Evolutionary conservation across 1,140 invertebrate genomes (phyloP).

Genomic region (Gonioctena quinquepunctata): DNA sequence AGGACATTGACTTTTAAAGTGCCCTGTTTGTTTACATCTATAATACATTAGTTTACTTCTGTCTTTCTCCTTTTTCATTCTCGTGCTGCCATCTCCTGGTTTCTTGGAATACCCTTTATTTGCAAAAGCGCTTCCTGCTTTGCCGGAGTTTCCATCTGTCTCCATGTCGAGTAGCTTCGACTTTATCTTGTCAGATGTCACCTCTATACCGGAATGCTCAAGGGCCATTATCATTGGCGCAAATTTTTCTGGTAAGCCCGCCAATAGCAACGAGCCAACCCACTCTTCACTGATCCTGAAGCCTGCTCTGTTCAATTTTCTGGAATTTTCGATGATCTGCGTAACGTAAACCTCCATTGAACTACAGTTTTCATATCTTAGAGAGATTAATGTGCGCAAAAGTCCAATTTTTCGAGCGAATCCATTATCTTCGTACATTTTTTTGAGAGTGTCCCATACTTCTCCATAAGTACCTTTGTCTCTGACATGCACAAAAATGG

Average conservation of each 20-base stretch:
- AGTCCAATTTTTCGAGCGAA: slow-evolving; percentile 21
- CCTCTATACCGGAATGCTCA: too few relatives aligned
- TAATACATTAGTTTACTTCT: slow-evolving; percentile 16
- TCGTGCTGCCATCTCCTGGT: slow-evolving; percentile 3
- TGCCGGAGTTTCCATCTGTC: neutral
- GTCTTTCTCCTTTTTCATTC: neutral
- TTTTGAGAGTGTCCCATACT: slow-evolving; percentile 26
- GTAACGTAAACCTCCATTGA: too few relatives aligned
- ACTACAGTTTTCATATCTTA: too few relatives aligned
- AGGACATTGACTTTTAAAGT: slow-evolving; percentile 14
- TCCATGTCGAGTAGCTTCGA: neutral
- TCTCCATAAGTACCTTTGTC: slow-evolving; percentile 9
- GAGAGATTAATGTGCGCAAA: too few relatives aligned
- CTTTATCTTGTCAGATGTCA: too few relatives aligned
- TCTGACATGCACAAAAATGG: slow-evolving; percentile 28
- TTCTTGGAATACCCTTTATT: neutral
- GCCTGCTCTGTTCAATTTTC: too few relatives aligned
- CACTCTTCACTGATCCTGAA: slow-evolving; percentile 30
- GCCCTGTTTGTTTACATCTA: slow-evolving; percentile 25
- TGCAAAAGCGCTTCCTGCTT: slow-evolving; percentile 5
- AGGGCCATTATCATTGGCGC: slow-evolving; percentile 19
- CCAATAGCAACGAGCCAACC: too few relatives aligned
- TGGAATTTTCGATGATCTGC: too few relatives aligned
- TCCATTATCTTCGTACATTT: slow-evolving; percentile 17
- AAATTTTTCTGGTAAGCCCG: slow-evolving; percentile 42